These are phyloP conservation scores for Dysdera silvatica DNA, from an alignment of 1,140 invertebrate genomes.

Conservation along the genomic window DNA sequence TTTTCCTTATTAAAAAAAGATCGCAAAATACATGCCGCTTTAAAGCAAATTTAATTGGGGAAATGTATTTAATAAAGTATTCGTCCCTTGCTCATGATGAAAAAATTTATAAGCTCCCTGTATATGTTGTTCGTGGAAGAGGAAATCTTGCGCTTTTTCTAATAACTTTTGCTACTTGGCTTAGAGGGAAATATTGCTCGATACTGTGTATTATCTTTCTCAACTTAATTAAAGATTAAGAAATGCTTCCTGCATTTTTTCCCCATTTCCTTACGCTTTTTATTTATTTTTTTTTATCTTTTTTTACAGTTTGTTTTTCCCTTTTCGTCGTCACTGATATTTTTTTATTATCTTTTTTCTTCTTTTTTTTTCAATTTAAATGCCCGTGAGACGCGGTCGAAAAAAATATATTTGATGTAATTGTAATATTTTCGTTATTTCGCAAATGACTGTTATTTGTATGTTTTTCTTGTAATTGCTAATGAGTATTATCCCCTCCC, in stretches of 20 bases:
- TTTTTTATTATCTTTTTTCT: conserved; percentile 22
- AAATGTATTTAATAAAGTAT: conserved; percentile 30
- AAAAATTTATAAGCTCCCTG: too few species aligned
- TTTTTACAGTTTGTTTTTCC: not conserved
- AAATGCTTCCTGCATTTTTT: conserved; percentile 7
- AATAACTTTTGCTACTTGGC: conserved; percentile 28
- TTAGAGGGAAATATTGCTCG: conserved; percentile 23
- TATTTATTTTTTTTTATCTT: not conserved
- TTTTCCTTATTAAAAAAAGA: not conserved
- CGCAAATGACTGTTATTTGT: conserved; percentile 13
- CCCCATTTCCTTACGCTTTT: conserved; percentile 2
- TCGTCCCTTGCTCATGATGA: too few species aligned
- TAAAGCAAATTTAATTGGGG: conserved; percentile 31
- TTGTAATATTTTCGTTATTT: conserved; percentile 22
- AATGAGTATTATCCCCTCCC: too few species aligned
- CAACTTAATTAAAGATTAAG: conserved; percentile 31
- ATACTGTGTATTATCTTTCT: conserved; percentile 30
- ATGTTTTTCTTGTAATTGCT: conserved; percentile 15
- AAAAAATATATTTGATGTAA: conserved; percentile 22
- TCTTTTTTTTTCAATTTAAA: conserved; percentile 21
- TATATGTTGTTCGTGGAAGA: conserved; percentile 3
- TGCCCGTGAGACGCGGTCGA: conserved; percentile 1
- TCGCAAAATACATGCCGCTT: conserved; percentile 20
- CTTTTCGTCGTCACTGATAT: conserved; percentile 5
- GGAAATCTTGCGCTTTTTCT: conserved; percentile 28